These are phyloP conservation scores for Agelaius phoeniceus DNA, from an alignment of 2,113 vertebrate genomes.

Conservation along the genomic window DNA sequence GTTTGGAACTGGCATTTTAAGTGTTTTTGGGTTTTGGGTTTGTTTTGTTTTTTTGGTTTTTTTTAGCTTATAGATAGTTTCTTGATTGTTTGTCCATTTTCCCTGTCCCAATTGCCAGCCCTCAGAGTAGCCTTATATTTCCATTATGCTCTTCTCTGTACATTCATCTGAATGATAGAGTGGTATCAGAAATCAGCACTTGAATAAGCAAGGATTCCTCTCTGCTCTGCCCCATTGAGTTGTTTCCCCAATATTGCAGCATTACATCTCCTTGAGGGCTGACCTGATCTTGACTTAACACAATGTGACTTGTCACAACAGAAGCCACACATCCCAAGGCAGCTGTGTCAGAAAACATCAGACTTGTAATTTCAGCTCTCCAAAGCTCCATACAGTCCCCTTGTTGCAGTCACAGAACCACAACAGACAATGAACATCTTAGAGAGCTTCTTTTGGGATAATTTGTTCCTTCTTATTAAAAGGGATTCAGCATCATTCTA, in stretches of 20 bases:
- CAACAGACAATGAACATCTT: not conserved
- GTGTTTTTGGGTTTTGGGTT: not conserved
- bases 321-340: not conserved
- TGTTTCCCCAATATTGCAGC: not conserved
- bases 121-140: not conserved
- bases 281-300: slow-evolving; percentile 15
- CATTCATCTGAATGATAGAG: not conserved
- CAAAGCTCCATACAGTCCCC: not conserved
- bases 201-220: not conserved
- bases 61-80: not conserved
- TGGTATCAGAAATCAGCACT: not conserved
- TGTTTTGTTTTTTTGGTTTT: not conserved
- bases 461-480: not conserved
- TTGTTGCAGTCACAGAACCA: not conserved
- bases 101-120: not conserved
- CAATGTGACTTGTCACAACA: not conserved
- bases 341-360: slow-evolving; percentile 3
- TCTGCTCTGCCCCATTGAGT: not conserved
- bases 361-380: not conserved
- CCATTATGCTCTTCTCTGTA: not conserved
- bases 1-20: not conserved
- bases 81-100: not conserved
- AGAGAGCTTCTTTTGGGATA: not conserved
- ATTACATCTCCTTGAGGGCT: not conserved
- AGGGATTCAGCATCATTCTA: not conserved